Conservation (phyloP, 2,888 invertebrate species). For the Monochamus alternatus region DNA sequence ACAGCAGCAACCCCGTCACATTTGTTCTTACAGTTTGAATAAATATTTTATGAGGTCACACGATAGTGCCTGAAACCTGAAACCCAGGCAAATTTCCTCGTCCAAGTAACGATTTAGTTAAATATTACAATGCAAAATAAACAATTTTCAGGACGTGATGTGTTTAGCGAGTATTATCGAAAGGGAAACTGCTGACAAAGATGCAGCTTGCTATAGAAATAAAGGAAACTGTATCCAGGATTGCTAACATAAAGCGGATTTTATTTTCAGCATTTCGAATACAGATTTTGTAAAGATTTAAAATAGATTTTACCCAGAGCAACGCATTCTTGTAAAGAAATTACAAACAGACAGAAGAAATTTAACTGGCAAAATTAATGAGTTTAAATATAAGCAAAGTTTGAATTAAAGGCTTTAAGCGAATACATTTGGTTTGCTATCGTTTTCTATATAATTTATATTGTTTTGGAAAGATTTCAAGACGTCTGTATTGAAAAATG, state of each 20-base stretch:
- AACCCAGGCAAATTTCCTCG: slow-evolving; percentile 19
- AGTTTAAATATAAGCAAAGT: no score
- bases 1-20: neutral
- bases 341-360: no score
- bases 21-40: slow-evolving; percentile 15
- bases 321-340: no score
- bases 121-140: slow-evolving; percentile 28
- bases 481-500: no score
- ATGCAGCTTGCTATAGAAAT: neutral
- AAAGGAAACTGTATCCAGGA: slow-evolving; percentile 14
- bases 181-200: slow-evolving; percentile 32
- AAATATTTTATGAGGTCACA: slow-evolving; percentile 12
- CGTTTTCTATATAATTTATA: no score
- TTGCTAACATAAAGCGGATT: neutral
- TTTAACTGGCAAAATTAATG: no score
- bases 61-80: neutral
- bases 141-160: slow-evolving; percentile 25
- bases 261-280: no score
- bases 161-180: slow-evolving; percentile 28
- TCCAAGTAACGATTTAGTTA: slow-evolving; percentile 10
- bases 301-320: no score
- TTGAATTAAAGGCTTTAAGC: no score
- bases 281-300: no score
- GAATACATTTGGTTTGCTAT: no score
- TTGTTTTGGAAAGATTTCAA: no score